A percentile compares a stretch with the other conserved stretches of the same genome.
Evolutionary conservation across 2,113 vertebrate species (phyloP).

Genomic region (Nestor notabilis): DNA sequence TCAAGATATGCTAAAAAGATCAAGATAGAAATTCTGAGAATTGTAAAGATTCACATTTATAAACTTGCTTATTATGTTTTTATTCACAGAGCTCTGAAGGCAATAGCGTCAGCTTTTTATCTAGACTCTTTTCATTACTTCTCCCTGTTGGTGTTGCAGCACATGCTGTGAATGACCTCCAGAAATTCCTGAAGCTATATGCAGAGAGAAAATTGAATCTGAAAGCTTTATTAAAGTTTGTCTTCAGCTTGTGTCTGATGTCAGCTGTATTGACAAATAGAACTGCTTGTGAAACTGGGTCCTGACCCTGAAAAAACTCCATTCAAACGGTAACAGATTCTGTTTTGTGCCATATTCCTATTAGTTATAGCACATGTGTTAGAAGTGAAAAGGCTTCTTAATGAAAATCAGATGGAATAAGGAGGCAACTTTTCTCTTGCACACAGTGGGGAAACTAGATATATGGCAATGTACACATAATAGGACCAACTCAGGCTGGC

Average conservation of each 20-base stretch:
- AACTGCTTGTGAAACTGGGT: constrained; percentile 70
- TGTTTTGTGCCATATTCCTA: constrained; percentile 47
- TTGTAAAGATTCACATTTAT: constrained; percentile 61
- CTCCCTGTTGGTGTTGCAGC: constrained; percentile 75
- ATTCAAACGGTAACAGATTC: constrained; percentile 60
- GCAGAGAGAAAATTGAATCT: constrained; percentile 80
- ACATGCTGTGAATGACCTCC: constrained; percentile 80
- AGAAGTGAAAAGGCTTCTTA: neutral
- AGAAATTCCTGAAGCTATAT: constrained; percentile 77
- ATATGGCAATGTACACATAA: neutral
- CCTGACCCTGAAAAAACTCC: constrained; percentile 75
- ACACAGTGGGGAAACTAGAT: neutral
- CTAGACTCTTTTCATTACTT: constrained; percentile 80
- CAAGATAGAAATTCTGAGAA: constrained; percentile 65
- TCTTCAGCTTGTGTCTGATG: constrained; percentile 75
- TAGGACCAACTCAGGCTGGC: neutral
- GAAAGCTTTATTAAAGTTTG: constrained; percentile 85
- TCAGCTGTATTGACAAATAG: constrained; percentile 74
- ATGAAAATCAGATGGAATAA: constrained; percentile 31
- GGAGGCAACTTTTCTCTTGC: neutral
- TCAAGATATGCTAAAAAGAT: constrained; percentile 52
- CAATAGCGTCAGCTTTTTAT: constrained; percentile 78
- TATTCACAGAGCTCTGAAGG: constrained; percentile 66
- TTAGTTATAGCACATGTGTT: constrained; percentile 24
- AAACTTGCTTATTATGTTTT: constrained; percentile 75